Base-by-base conservation (phyloP, 2,888 invertebrate species). In the Eretmocerus hayati region DNA sequence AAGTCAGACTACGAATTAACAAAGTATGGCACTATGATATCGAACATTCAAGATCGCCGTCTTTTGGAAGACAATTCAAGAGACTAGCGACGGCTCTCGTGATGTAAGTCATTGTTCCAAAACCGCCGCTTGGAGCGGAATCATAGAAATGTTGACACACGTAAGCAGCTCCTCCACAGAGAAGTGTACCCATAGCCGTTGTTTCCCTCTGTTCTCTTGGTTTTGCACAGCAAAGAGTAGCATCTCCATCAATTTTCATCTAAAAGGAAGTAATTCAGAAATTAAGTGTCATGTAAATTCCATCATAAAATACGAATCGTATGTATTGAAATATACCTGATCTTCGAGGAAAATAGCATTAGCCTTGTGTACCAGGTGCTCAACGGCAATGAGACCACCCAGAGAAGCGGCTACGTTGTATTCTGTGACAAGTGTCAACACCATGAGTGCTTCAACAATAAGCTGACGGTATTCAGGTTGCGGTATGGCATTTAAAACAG, bases 101-200 rank as follows among this genome's bases (percentile, higher is more conserved):
- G 62, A 99, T 80, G 66, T 97, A 97, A 1, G 95, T 93, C 90
- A 97, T 96, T 40, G 96, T 96, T 54, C 99, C 99, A 73, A 82
- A 95, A 63, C 90, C 87, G 53, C 99, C 99, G 69, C 94, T 94
- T 2, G 99, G 97, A 19, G 99, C 97, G 69, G 90, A 91, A 74
- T 99, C 97, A 72, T 95, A 97, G 71, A 99, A 87, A 72, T 95
- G 93, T 72, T 92, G 89, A 72, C 97, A 97, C 56, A 99, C 89
- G 59, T 89, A 90, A 1, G 92, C 93, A 22, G 95, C 92, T 44
- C 96, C 96, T 45, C 90, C 89, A 69, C 95, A 95, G 31, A 88
- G 74, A 26, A 87, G 72, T 53, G 82, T 81, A 3, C 84, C 84
- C 43, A 78, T 78, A 48, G 77, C 73, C 11, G 77, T 79, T 59